Conservation (phyloP, 1,140 invertebrate genomes). For the Drosophila nebulosa region DNA sequence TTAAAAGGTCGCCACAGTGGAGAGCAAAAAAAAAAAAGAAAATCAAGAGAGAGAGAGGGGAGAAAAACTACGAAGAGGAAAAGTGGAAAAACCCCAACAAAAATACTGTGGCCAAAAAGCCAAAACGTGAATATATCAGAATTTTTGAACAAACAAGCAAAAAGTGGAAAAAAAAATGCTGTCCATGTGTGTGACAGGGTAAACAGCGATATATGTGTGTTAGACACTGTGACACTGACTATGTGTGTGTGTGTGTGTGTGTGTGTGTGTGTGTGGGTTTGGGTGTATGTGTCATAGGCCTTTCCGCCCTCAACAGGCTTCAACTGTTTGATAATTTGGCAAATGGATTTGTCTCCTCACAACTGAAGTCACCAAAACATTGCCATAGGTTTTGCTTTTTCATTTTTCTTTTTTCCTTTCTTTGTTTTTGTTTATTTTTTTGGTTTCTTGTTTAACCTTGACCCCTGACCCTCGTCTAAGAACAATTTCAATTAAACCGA, state of each 20-base stretch:
- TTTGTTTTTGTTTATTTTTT: too few relatives aligned
- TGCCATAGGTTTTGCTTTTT: background rate
- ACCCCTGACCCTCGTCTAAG: background rate
- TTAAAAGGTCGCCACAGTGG: conserved; percentile 61
- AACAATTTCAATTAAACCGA: conserved; percentile 65
- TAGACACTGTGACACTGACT: background rate
- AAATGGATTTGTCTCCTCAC: conserved; percentile 1
- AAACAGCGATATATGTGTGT: conserved; percentile 23
- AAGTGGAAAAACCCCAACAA: conserved; percentile 11
- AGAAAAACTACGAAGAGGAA: background rate
- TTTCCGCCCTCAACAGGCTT: background rate
- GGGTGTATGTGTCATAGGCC: conserved; percentile 4
- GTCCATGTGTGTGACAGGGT: background rate
- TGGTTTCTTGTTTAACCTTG: background rate
- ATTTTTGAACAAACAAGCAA: conserved; percentile 60
- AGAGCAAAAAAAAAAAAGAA: conserved; percentile 11
- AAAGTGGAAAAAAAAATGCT: conserved; percentile 16
- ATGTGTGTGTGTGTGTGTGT: background rate
- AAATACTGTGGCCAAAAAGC: conserved; percentile 58
- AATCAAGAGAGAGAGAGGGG: too few relatives aligned
- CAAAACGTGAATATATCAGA: conserved; percentile 71
- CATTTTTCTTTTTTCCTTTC: background rate
- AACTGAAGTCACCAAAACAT: background rate
- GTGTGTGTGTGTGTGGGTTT: conserved; percentile 10
- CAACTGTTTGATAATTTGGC: conserved; percentile 6